Conservation (phyloP, 2,113 vertebrate genomes). For the Cyphomyrus plagiostoma region DNA sequence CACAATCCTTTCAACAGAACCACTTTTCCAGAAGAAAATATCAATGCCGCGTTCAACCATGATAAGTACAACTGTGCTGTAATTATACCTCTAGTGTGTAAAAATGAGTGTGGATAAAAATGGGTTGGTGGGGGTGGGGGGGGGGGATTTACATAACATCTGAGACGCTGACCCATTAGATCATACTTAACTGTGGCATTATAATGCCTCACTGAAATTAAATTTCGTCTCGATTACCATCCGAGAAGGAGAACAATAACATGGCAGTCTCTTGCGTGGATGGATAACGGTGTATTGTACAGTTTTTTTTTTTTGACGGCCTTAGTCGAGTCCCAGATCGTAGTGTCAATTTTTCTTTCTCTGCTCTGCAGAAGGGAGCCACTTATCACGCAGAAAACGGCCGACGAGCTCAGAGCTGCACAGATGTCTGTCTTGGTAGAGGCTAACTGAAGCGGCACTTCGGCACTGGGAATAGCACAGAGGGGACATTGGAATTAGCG, state of each 20-base stretch:
- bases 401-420: background rate
- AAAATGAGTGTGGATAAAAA: background rate
- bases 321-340: background rate
- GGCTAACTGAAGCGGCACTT: background rate
- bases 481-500: background rate
- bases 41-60: background rate
- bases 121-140: background rate
- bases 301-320: background rate
- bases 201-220: background rate
- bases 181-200: background rate
- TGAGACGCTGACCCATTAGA: background rate
- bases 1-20: background rate
- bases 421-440: background rate
- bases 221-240: background rate
- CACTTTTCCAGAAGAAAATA: background rate
- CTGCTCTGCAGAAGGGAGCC: background rate
- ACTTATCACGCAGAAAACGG: background rate
- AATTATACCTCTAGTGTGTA: conserved; percentile 2
- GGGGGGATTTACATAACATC: conserved; percentile 7
- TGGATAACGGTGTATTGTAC: background rate
- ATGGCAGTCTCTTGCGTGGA: background rate
- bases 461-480: too few species aligned
- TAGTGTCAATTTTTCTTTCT: background rate
- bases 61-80: background rate
- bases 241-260: background rate